Evolutionary conservation across 2,888 invertebrate species (phyloP).

Genomic region (Labia minor): DNA sequence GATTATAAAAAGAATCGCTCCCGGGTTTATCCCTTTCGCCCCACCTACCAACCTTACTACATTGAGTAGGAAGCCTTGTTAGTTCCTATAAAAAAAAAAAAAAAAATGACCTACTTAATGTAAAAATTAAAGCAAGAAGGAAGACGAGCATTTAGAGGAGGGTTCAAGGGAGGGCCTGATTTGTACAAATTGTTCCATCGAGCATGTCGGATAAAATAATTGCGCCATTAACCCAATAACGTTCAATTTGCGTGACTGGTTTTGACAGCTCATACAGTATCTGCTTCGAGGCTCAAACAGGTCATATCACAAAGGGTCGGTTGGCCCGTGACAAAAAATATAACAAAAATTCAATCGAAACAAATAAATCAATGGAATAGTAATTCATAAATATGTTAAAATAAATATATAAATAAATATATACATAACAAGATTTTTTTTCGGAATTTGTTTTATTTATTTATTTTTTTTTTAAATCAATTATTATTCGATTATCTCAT

Average conservation of each 20-base stretch:
- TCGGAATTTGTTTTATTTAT: too few relatives aligned
- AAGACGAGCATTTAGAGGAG: neutral
- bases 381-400: too few relatives aligned
- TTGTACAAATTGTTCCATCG: slow-evolving; percentile 13
- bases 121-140: neutral
- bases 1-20: neutral
- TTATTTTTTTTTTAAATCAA: too few relatives aligned
- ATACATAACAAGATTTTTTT: too few relatives aligned
- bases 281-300: too few relatives aligned
- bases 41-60: neutral
- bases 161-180: neutral
- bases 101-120: neutral
- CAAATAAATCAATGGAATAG: too few relatives aligned
- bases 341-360: too few relatives aligned
- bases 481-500: too few relatives aligned
- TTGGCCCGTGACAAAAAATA: too few relatives aligned
- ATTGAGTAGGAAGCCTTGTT: neutral
- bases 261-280: neutral
- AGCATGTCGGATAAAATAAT: slow-evolving; percentile 6
- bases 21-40: neutral
- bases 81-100: neutral
- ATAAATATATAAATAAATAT: too few relatives aligned
- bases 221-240: slow-evolving; percentile 13
- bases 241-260: slow-evolving; percentile 7
- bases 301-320: too few relatives aligned